Conservation (phyloP, 1,140 invertebrate genomes). For the Pygmarrhopalites habei region DNA sequence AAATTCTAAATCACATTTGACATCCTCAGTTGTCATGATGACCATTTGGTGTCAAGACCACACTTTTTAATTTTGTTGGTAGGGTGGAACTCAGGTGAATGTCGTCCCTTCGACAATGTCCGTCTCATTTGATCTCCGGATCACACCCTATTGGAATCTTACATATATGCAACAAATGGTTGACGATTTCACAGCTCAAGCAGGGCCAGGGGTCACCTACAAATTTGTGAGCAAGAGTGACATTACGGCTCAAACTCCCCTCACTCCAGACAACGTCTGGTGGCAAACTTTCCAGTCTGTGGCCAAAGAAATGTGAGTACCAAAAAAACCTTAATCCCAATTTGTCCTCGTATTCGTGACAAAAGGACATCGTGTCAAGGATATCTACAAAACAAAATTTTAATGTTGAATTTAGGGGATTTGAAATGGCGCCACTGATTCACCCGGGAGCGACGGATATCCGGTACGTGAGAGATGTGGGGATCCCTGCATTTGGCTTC, state of each 20-base stretch:
- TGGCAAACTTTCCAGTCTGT: constrained; percentile 69
- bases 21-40: no score
- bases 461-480: constrained; percentile 25
- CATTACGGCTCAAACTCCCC: constrained; percentile 56
- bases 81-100: constrained; percentile 11
- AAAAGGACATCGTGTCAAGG: constrained; percentile 10
- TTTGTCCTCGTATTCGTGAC: no score
- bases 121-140: constrained; percentile 72
- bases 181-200: constrained; percentile 68
- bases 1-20: no score
- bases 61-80: no score
- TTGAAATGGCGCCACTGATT: constrained; percentile 9
- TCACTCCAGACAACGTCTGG: constrained; percentile 61
- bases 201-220: constrained; percentile 66
- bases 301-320: constrained; percentile 53
- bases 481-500: constrained; percentile 66
- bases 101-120: constrained; percentile 60
- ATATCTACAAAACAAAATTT: no score
- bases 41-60: no score
- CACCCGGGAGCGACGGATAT: constrained; percentile 29
- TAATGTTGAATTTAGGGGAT: no score
- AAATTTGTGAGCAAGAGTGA: constrained; percentile 62
- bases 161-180: constrained; percentile 64
- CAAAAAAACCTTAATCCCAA: no score
- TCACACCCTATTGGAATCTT: constrained; percentile 63